Base-by-base conservation (phyloP, 1,140 invertebrate genomes). In the Pogonomyrmex barbatus region DNA sequence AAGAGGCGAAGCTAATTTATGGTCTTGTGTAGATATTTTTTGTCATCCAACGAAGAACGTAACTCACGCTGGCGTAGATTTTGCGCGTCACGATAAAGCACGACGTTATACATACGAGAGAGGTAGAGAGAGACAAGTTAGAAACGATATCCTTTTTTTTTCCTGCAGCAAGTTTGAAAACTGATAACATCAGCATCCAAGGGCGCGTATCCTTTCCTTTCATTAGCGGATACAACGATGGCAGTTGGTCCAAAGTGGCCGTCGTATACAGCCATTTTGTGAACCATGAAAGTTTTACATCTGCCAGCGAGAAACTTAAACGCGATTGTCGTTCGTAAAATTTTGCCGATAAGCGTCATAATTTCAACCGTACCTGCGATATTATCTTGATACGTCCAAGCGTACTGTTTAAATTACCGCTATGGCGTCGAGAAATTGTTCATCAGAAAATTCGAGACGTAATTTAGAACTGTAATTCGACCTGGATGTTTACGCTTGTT, bases 291-390 rank as follows among this genome's bases (percentile, higher is more conserved):
- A 62, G 33, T 77, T 77, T 42, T 33, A 77, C 47, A 78, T 65
- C 58, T 50, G 10, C 42, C 47, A 77, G 42, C 67, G 17, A 54
- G 24, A 12, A 47, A 77, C 71, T 76, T 65, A 14, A 56, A 54
- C 60, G 54, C 50, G 30, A 78, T 85, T 42, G 17, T 0, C 42
- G 62, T 24, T 36, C 12, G 56, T 84, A 84, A 84, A 76, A 45
- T 85, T 85, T 77, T 45, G 36, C 42, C 24, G 60, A 85, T 47
- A 78, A 42, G 45, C 42, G 24, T 68, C 30, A 68, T 24, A 47
- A 75, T 42, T 83, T 82, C 2, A 45, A 4, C n/a, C 30, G 42
- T 45, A 58, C 5, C 8, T 60, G 4, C 39, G 9, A 71, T 24
- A 58, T 24, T 82, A 12, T 62, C 50, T 45, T 2, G 45, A 68